Evolutionary conservation across 30 jellyfish, hydroid and myxozoan genomes (phyloP), one percentile per base, ranked within the genome.

Genomic region (Sanderia malayensis): DNA sequence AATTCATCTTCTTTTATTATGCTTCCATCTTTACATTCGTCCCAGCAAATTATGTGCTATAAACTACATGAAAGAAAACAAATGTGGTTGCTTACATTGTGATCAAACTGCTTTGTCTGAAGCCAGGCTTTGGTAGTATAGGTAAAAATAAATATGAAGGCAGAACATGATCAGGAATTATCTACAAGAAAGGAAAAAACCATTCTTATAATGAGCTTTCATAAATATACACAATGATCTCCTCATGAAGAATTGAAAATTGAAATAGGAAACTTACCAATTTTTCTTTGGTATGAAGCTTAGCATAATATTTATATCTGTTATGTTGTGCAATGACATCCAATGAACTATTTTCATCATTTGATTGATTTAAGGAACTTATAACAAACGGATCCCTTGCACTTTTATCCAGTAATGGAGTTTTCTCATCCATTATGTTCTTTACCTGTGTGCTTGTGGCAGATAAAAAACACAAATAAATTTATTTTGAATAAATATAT

Each of bases 111-210:
- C 89, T 80, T 73, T 90, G 98, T 60, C 78, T 90, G 41, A 67
- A 58, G 6, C 89, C 92, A 75, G 70, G 32, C 25, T 71, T 52
- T 44, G 84, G 95, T 18, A 80, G 61, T 28, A 76, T 44, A 21
- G 96, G 96, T 76, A 87, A 55, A 65, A 90, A 82, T 17, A 90
- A 70, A 29, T 65, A 74, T 0, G 93, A 44, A 58, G 97, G 97
- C 73, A 88, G 83, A 29, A 82, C 92, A 83, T 90, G 98, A 70
- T 83, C 95, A 33, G 96, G 96, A n/a, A 84, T 90, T 31, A 90
- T 74, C 98, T 90, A 73, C 30, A 34, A 67, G 44, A 73, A 58
- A 34, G 37, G 46, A 72, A 66, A 47, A n/a, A n/a, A n/a, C n/a
- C n/a, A n/a, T n/a, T n/a, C n/a, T n/a, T n/a, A n/a, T n/a, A n/a